Evolutionary conservation across 2,797 vertebrate species (phyloP).

Genomic region (Sebastes dallii): DNA sequence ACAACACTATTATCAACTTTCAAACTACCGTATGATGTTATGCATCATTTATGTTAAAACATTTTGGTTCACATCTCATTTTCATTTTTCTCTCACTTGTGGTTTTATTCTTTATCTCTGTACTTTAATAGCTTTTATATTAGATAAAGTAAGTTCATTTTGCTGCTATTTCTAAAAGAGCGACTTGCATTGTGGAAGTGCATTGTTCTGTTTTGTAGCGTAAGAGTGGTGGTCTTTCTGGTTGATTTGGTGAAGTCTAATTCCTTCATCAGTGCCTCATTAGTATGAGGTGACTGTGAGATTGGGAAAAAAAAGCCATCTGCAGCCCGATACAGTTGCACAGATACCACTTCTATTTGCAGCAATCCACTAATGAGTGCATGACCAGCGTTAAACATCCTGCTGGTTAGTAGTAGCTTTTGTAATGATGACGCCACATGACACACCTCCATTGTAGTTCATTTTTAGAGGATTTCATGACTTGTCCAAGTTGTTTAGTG

Average conservation of each 20-base stretch:
- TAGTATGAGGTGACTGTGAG: conserved; percentile 72
- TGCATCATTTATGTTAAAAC: conserved; percentile 40
- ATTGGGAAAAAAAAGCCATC: conserved; percentile 66
- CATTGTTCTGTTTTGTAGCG: conserved; percentile 17
- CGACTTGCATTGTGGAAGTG: background rate
- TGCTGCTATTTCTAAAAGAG: conserved; percentile 12
- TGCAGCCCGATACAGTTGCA: conserved; percentile 39
- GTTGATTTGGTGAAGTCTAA: conserved; percentile 51
- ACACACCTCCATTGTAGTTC: conserved; percentile 37
- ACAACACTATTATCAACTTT: background rate
- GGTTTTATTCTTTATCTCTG: conserved; percentile 15
- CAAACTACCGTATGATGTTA: background rate
- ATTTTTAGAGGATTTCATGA: conserved; percentile 32
- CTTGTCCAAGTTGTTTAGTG: conserved; percentile 19
- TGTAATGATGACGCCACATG: background rate
- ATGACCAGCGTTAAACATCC: conserved; percentile 27
- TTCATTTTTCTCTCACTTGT: conserved; percentile 37
- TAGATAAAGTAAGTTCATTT: background rate
- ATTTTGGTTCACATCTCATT: conserved; percentile 56
- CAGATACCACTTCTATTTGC: conserved; percentile 44
- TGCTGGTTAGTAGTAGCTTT: background rate
- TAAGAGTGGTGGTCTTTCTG: conserved; percentile 35
- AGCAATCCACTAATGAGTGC: conserved; percentile 30
- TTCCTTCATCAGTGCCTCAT: conserved; percentile 66
- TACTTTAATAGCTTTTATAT: background rate